Conservation (phyloP, 1,140 invertebrate genomes). For the Augochlora pura region DNA sequence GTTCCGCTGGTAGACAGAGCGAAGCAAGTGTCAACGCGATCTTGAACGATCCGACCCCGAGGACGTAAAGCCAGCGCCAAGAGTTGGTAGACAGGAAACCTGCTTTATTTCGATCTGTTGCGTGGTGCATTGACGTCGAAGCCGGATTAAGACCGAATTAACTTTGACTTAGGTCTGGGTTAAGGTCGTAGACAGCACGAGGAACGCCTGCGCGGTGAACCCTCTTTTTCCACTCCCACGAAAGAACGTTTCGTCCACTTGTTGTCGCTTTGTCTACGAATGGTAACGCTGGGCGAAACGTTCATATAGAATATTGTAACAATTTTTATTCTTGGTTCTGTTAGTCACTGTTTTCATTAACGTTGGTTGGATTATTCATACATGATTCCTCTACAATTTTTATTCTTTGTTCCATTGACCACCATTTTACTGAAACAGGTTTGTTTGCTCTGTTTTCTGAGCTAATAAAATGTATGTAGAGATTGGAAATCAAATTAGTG, state of each 20-base stretch:
- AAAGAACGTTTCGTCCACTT: background rate
- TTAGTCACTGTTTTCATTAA: too few species aligned
- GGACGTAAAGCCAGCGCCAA: background rate
- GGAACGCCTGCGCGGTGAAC: constrained; percentile 13
- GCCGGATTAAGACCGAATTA: constrained; percentile 35
- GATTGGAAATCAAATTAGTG: too few species aligned
- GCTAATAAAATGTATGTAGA: too few species aligned
- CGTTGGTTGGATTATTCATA: too few species aligned
- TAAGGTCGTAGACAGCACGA: constrained; percentile 19
- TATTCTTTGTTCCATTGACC: too few species aligned
- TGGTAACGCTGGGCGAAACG: background rate
- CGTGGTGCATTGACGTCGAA: constrained; percentile 10
- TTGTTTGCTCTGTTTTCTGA: too few species aligned
- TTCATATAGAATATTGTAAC: too few species aligned
- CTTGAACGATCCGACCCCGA: background rate
- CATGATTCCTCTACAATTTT: too few species aligned
- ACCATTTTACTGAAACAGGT: too few species aligned
- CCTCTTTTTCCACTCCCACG: background rate
- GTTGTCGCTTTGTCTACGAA: background rate
- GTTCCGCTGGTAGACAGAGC: background rate
- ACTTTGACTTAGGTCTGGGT: constrained; percentile 44
- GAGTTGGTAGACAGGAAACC: too few species aligned
- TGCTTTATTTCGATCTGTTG: background rate
- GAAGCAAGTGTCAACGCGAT: background rate
- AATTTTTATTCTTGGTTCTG: too few species aligned